These are phyloP conservation scores for Orgyia antiqua DNA, from an alignment of 2,888 invertebrate genomes.

Conservation along the genomic window DNA sequence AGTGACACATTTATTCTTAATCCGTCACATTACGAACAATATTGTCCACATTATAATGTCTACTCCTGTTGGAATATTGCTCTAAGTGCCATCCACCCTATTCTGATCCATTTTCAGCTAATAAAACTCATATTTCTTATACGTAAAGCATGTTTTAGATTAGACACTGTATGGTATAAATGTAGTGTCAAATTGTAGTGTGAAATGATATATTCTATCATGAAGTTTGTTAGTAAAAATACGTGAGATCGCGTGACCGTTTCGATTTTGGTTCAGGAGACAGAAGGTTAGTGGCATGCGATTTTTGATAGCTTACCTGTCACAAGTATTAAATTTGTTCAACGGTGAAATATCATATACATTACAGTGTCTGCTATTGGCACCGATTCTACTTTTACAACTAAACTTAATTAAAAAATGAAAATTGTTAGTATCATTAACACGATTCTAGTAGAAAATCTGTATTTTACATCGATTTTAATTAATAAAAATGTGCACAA, in stretches of 20 bases:
- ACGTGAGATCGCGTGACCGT: constrained; percentile 52
- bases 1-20: too few relatives aligned
- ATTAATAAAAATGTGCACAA: too few relatives aligned
- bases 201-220: constrained; percentile 62
- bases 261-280: constrained; percentile 47
- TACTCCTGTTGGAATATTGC: too few relatives aligned
- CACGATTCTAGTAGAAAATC: too few relatives aligned
- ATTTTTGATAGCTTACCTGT: constrained; percentile 47
- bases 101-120: constrained; percentile 4
- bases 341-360: constrained; percentile 35
- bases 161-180: constrained; percentile 34
- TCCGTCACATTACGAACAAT: too few relatives aligned
- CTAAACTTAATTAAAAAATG: too few relatives aligned
- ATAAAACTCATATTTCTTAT: constrained; percentile 21
- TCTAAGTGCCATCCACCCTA: constrained; percentile 37
- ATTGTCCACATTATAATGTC: too few relatives aligned
- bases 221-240: constrained; percentile 40
- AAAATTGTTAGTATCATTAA: too few relatives aligned
- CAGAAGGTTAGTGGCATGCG: constrained; percentile 48
- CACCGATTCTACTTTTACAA: too few relatives aligned
- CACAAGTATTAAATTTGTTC: constrained; percentile 52
- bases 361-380: constrained; percentile 10
- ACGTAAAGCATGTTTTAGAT: constrained; percentile 37
- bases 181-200: constrained; percentile 64
- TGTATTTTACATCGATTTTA: too few relatives aligned